Evolutionary conservation across 2,113 vertebrate genomes (phyloP).

Genomic region (Tor tambroides): DNA sequence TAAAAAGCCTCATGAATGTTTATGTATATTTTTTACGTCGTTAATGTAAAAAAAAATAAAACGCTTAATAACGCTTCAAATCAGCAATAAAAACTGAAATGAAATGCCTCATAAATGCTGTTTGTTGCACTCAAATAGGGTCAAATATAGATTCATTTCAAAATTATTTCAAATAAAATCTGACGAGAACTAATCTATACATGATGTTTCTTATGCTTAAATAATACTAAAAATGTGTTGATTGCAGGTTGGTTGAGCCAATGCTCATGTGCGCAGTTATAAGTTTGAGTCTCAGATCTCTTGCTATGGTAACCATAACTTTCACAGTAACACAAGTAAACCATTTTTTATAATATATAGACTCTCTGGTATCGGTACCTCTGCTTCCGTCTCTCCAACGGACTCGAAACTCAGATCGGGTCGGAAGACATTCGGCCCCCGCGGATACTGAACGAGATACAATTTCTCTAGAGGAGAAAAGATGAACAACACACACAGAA

Average conservation of each 20-base stretch:
- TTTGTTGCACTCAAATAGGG: neutral
- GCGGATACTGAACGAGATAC: conserved; percentile 80
- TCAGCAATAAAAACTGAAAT: neutral
- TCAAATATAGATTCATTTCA: neutral
- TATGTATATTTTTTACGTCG: too few relatives aligned
- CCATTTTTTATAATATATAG: neutral
- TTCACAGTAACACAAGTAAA: neutral
- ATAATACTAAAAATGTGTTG: neutral
- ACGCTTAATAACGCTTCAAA: neutral
- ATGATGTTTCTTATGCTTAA: neutral
- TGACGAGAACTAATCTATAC: neutral
- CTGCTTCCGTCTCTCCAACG: conserved; percentile 81
- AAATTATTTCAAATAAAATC: neutral
- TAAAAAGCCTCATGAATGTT: too few relatives aligned
- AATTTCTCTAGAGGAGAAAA: conserved; percentile 84
- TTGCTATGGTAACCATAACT: neutral
- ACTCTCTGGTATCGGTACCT: conserved; percentile 75
- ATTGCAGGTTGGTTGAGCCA: neutral
- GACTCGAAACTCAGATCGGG: conserved; percentile 87
- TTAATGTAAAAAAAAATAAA: too few relatives aligned
- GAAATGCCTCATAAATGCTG: neutral
- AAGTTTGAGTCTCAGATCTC: neutral
- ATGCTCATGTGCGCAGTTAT: neutral
- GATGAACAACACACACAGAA: neutral
- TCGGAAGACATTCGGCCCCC: conserved; percentile 74